A percentile compares a stretch with the other conserved stretches of the same genome.
These are phyloP conservation scores for Cephalopachus bancanus DNA, from an alignment of 2,797 vertebrate species.

Conservation along the genomic window DNA sequence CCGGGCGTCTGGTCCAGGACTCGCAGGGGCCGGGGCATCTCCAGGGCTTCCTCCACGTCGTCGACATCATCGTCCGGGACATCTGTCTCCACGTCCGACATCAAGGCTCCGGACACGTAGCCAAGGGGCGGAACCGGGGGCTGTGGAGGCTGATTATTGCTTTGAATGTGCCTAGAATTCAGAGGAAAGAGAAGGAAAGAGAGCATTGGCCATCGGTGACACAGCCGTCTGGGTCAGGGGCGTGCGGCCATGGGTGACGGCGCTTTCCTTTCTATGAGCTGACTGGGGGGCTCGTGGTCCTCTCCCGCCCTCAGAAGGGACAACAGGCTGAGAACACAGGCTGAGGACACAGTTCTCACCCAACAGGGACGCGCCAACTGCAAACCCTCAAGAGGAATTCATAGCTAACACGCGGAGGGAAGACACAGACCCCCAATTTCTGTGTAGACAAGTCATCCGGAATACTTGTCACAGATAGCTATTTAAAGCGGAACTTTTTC, in stretches of 20 bases:
- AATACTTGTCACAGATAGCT: neutral
- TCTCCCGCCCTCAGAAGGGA: neutral
- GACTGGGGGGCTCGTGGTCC: neutral
- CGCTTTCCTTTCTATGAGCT: neutral
- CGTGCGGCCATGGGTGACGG: too few relatives aligned
- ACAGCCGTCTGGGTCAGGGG: too few relatives aligned
- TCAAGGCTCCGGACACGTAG: constrained; percentile 97
- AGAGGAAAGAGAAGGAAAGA: constrained; percentile 20
- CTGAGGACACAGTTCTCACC: neutral
- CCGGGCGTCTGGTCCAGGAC: constrained; percentile 97
- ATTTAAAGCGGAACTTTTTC: neutral
- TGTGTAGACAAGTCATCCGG: neutral
- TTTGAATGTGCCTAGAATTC: constrained; percentile 96
- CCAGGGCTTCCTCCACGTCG: constrained; percentile 96
- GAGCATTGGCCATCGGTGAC: neutral
- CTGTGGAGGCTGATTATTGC: constrained; percentile 95
- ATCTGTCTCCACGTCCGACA: constrained; percentile 98
- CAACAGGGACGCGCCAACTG: neutral
- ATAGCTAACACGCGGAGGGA: neutral
- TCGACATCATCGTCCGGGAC: constrained; percentile 94
- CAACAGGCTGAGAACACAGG: neutral
- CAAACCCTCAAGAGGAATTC: neutral
- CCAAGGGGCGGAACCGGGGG: constrained; percentile 97
- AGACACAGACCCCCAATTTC: neutral
- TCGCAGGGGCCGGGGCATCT: constrained; percentile 94